Conservation (phyloP, 35 echinoderm and acorn worm species). For the Ophiothrix spiculata region DNA sequence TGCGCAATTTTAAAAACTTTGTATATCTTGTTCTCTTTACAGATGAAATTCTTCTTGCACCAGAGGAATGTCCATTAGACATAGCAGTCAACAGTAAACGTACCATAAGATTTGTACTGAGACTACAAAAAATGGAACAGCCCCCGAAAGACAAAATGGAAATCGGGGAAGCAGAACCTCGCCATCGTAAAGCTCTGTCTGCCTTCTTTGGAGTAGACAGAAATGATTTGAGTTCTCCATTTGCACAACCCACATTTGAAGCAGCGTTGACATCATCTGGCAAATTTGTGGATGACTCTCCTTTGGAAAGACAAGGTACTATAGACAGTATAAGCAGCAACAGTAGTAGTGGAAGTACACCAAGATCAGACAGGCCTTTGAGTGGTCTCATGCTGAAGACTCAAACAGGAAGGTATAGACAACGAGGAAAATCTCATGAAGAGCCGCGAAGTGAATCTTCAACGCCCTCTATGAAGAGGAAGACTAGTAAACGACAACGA, state of each 20-base stretch:
- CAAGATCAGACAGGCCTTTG: constrained; percentile 22
- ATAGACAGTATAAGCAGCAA: constrained; percentile 78
- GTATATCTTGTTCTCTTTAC: constrained; percentile 35
- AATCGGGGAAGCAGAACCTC: not conserved
- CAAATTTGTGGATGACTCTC: constrained; percentile 1
- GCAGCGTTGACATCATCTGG: not conserved
- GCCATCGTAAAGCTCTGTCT: constrained; percentile 61
- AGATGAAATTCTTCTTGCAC: constrained; percentile 90
- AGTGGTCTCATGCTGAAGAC: constrained; percentile 67
- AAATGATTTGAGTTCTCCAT: constrained; percentile 59
- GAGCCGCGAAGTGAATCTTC: not conserved
- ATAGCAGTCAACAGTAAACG: constrained; percentile 65
- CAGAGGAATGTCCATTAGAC: constrained; percentile 80
- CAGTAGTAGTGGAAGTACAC: constrained; percentile 32
- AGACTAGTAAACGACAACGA: not conserved
- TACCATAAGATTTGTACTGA: constrained; percentile 62
- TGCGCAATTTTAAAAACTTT: not conserved
- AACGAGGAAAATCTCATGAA: constrained; percentile 30
- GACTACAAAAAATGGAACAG: constrained; percentile 50
- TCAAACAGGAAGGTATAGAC: constrained; percentile 68
- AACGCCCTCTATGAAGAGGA: not conserved
- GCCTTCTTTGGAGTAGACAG: constrained; percentile 80
- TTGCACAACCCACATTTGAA: constrained; percentile 29
- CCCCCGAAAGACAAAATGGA: not conserved
- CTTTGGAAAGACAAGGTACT: constrained; percentile 23